These are phyloP conservation scores for Lissocephala sabroskyi DNA, from an alignment of 2,888 invertebrate species.

Conservation along the genomic window DNA sequence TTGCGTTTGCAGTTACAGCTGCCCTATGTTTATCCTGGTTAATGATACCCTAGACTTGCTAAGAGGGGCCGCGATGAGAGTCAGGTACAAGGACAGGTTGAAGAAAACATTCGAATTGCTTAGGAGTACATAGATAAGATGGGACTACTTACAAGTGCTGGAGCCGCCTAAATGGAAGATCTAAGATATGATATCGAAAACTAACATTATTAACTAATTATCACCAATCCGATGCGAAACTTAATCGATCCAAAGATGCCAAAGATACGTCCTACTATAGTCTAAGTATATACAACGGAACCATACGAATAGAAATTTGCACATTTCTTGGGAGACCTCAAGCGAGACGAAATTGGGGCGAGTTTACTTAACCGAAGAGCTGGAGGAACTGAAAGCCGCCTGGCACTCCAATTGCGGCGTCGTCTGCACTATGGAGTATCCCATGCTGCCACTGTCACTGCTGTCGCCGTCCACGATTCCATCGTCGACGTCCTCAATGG, in stretches of 20 bases:
- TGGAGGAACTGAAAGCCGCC: constrained; percentile 43
- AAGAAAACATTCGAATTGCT: constrained; percentile 41
- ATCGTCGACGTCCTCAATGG: constrained; percentile 57
- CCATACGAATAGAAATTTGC: no score
- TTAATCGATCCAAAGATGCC: constrained; percentile 12
- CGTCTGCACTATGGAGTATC: constrained; percentile 41
- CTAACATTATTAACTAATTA: constrained; percentile 27
- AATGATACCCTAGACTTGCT: no score
- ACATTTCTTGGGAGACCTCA: no score
- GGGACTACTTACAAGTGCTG: neutral
- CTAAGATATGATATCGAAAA: constrained; percentile 45
- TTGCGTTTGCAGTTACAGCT: no score
- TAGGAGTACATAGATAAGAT: constrained; percentile 17
- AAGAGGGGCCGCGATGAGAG: no score
- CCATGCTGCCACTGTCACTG: constrained; percentile 40
- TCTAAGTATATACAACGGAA: no score
- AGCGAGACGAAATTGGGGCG: neutral
- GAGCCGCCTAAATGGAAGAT: constrained; percentile 43
- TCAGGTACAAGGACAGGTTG: constrained; percentile 60
- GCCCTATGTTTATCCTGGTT: no score
- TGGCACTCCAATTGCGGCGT: constrained; percentile 40
- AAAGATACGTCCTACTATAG: no score
- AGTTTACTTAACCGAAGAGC: constrained; percentile 51
- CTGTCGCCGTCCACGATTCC: constrained; percentile 18
- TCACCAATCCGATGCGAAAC: constrained; percentile 8